Conservation (phyloP, 2,797 vertebrate species). For the Catostomus latipinnis region DNA sequence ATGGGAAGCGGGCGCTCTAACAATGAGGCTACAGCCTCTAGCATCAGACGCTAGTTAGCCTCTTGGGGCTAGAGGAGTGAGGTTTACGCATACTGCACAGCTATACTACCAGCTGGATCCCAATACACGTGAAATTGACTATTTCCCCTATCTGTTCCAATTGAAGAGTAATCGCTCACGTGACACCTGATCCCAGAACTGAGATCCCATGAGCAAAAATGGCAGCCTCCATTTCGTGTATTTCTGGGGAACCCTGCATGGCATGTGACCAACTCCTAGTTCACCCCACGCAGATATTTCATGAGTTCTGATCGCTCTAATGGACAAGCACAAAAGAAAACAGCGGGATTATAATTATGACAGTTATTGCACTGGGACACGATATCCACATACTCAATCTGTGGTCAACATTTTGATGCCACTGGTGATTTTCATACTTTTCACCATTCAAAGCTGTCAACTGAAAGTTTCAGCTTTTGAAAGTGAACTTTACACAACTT, state of each 20-base stretch:
- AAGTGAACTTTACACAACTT: constrained; percentile 30
- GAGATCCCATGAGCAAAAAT: too few relatives aligned
- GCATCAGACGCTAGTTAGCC: too few relatives aligned
- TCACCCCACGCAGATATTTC: constrained; percentile 45
- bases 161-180: too few relatives aligned
- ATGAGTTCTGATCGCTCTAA: constrained; percentile 29
- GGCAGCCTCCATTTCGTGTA: too few relatives aligned
- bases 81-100: too few relatives aligned
- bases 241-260: not conserved
- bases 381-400: not conserved
- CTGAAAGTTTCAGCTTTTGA: not conserved
- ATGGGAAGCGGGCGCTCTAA: too few relatives aligned
- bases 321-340: constrained; percentile 24
- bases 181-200: too few relatives aligned
- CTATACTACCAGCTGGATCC: too few relatives aligned
- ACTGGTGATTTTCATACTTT: not conserved
- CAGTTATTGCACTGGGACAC: not conserved
- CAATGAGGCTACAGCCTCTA: too few relatives aligned
- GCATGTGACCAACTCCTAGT: constrained; percentile 56
- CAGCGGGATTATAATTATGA: not conserved
- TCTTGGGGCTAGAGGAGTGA: too few relatives aligned
- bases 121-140: too few relatives aligned
- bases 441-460: not conserved
- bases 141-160: too few relatives aligned
- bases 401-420: constrained; percentile 1